Evolutionary conservation across 2,113 vertebrate species (phyloP), one percentile per base, ranked within the genome.

Genomic region (Arvicanthis niloticus): DNA sequence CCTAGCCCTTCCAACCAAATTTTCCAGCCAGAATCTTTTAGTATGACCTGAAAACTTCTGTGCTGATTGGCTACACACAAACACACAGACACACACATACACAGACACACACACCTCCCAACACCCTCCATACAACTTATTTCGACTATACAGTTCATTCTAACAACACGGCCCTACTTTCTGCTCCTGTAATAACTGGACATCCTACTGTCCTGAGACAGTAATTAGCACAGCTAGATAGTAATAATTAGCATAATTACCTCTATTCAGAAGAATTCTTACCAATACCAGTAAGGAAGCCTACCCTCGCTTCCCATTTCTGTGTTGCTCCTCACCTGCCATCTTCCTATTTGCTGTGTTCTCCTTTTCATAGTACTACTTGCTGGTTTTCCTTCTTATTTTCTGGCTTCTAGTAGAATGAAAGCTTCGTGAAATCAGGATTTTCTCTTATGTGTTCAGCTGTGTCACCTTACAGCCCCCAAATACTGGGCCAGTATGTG

Each of bases 241-340:
- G n/a, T 73, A 40, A 40, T 10, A 73, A 40, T 91, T 89, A 81
- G 70, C 45, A 77, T 45, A 51, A 0, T 62, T 80, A 45, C 37
- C 73, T 92, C n/a, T 91, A 31, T 58, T n/a, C 65, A 9, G 48
- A 95, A 97, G n/a, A n/a, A 87, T 92, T 34, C 95, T 87, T 60
- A 92, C n/a, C 31, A 96, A 62, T 88, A 62, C 4, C 53, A 48
- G 4, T 53, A 15, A 67, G 48, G 48, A 85, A 68, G 5, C 62
- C 53, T 81, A 29, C 60, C 68, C 19, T n/a, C 8, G 62, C 29
- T 31, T 77, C 78, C 22, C 40, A 37, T 90, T 87, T 88, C 94
- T 86, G 72, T 29, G n/a, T 51, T 89, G 31, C 7, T 19, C 29
- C 80, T 7, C 5, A 2, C 67, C 22, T 12, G 77, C 29, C 24